Evolutionary conservation across 2,113 vertebrate genomes (phyloP), one percentile per base, ranked within the genome.

Genomic region (Hemiprocne comata): DNA sequence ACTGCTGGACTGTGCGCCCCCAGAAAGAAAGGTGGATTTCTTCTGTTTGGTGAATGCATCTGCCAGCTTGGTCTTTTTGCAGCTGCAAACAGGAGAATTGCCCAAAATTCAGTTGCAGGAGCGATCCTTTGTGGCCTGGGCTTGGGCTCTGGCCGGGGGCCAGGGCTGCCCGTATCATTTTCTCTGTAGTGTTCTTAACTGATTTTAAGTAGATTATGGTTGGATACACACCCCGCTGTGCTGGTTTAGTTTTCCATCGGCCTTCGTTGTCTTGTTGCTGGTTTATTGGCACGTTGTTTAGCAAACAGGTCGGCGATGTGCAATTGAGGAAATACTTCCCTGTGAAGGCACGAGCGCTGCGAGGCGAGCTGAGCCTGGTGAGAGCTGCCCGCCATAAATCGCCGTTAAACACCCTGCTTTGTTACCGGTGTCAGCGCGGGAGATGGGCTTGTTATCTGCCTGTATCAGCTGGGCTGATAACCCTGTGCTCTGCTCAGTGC

Each of bases 381-480:
- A 25, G 80, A 48, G 38, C 79, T 28, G 29, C 82, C 84, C 55
- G 48, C 80, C 91, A n/a, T 96, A 90, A 90, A 94, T 80, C 77
- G 84, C 76, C 17, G 7, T 58, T 85, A 94, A 94, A 66, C 24
- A 51, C 67, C 76, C 78, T 12, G 87, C 91, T 89, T 96, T 97
- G 93, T 96, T 92, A 76, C 81, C 89, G 48, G 96, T 98, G 98
- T 98, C 98, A 98, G 98, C 98, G 97, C 97, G 92, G 97, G 96
- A 97, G 97, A 97, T 73, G 97, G 85, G 94, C 94, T 54, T n/a
- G 97, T 97, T 98, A 98, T 98, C 98, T 97, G 97, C 96, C 94
- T 97, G 91, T 98, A 98, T 99, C 98, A 93, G 96, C 97, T 71
- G 91, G 67, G 81, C 98, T 95, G 98, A 99, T 99, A 99, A 99